A percentile compares a stretch with the other conserved stretches of the same genome.
These are phyloP conservation scores for Arctia plantaginis DNA, from an alignment of 2,888 invertebrate genomes.

Conservation along the genomic window DNA sequence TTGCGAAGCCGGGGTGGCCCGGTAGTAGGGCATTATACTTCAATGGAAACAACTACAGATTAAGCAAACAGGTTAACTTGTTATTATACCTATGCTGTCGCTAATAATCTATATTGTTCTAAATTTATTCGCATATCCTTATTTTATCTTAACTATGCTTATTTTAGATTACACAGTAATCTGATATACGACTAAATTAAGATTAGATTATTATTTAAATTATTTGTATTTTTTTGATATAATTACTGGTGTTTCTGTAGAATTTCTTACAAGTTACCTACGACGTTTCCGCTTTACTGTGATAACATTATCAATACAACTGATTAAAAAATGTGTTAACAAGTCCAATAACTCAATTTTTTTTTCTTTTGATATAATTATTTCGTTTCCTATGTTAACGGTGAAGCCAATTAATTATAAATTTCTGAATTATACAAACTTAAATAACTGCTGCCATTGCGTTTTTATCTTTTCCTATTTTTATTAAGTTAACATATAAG, in stretches of 20 bases:
- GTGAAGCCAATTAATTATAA: neutral
- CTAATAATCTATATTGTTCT: no score
- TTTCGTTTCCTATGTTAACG: neutral
- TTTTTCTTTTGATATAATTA: neutral
- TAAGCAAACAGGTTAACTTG: no score
- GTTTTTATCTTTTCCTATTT: neutral
- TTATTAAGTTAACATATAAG: neutral
- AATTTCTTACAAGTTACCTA: slow-evolving; percentile 4
- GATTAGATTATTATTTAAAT: slow-evolving; percentile 1
- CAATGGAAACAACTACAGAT: no score
- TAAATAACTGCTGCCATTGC: neutral
- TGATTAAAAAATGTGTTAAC: slow-evolving; percentile 1
- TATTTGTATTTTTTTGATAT: neutral
- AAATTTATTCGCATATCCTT: neutral
- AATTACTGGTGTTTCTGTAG: neutral
- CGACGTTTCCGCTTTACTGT: slow-evolving; percentile 5
- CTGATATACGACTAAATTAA: neutral
- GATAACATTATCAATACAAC: slow-evolving; percentile 12
- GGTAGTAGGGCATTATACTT: no score
- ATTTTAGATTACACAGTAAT: neutral
- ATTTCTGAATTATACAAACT: neutral
- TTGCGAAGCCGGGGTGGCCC: no score
- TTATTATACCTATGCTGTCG: no score
- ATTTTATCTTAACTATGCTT: neutral
- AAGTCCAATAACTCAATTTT: neutral